These are phyloP conservation scores for Sminthurides aquaticus DNA, from an alignment of 2,888 invertebrate genomes.

Conservation along the genomic window DNA sequence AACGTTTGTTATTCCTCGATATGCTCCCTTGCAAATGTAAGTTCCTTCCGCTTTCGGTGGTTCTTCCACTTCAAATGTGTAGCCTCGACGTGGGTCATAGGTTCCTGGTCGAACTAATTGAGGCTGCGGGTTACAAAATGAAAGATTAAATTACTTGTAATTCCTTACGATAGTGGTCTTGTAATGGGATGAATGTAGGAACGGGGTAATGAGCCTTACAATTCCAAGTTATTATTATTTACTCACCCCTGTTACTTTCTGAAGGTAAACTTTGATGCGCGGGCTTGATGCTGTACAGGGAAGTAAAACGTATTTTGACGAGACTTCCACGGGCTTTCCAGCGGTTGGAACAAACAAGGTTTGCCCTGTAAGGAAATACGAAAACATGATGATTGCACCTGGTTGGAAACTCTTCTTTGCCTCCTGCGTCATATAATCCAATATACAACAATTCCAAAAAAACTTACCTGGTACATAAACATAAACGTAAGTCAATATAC, in stretches of 20 bases:
- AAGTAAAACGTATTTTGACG: constrained; percentile 33
- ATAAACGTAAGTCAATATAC: constrained; percentile 29
- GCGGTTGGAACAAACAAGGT: constrained; percentile 29
- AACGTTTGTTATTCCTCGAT: constrained; percentile 15
- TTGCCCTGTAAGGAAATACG: constrained; percentile 25
- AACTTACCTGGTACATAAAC: constrained; percentile 40
- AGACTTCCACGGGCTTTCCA: constrained; percentile 30
- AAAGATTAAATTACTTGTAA: constrained; percentile 3
- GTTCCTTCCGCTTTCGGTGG: constrained; percentile 6
- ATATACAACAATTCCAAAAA: no score
- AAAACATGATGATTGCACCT: no score
- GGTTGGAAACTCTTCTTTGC: no score
- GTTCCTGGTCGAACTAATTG: constrained; percentile 10
- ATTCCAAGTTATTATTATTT: background rate
- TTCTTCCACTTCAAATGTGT: constrained; percentile 7
- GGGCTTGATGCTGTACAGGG: constrained; percentile 41
- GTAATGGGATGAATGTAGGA: no score
- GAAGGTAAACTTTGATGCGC: constrained; percentile 28
- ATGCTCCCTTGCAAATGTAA: constrained; percentile 14
- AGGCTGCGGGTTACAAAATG: constrained; percentile 4
- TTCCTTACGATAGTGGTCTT: no score
- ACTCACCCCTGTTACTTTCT: constrained; percentile 32
- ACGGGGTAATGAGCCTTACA: no score
- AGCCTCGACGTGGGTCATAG: constrained; percentile 19
- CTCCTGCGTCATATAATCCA: background rate